Percentiles rank a stretch among this genome's conserved stretches.
Conservation (phyloP, 1,140 invertebrate genomes). For the Hylaeus anthracinus region DNA sequence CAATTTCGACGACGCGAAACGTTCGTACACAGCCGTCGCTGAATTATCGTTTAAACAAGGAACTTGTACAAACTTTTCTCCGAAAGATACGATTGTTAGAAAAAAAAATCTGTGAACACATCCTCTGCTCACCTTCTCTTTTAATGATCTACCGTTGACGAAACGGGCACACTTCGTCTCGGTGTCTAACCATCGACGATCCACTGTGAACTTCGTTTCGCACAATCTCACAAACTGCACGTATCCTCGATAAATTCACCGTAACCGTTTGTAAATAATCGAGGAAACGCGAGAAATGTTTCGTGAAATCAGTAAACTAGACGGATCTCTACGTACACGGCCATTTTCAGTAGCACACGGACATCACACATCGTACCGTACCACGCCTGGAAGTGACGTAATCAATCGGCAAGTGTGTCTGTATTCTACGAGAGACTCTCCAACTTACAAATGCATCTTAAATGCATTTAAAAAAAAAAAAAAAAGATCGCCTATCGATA, state of each 20-base stretch:
- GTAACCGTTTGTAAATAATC: background rate
- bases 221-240: slow-evolving; percentile 1
- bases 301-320: slow-evolving; percentile 56
- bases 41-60: background rate
- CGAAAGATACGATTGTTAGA: background rate
- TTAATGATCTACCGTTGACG: slow-evolving; percentile 36
- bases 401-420: slow-evolving; percentile 53
- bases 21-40: background rate
- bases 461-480: slow-evolving; percentile 3
- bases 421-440: slow-evolving; percentile 28
- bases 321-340: slow-evolving; percentile 65
- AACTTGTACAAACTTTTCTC: background rate
- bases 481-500: background rate
- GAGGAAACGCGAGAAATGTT: slow-evolving; percentile 30
- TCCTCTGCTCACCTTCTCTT: slow-evolving; percentile 44
- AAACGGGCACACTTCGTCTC: slow-evolving; percentile 42
- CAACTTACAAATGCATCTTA: slow-evolving; percentile 33
- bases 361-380: slow-evolving; percentile 59
- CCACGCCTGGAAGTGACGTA: slow-evolving; percentile 74
- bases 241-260: slow-evolving; percentile 1
- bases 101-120: slow-evolving; percentile 37
- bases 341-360: slow-evolving; percentile 75
- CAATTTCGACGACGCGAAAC: background rate
- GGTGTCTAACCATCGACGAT: slow-evolving; percentile 19
- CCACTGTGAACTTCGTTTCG: background rate